Evolutionary conservation across 2,888 invertebrate genomes (phyloP), one percentile per base, ranked within the genome.

Genomic region (Catocala nupta): DNA sequence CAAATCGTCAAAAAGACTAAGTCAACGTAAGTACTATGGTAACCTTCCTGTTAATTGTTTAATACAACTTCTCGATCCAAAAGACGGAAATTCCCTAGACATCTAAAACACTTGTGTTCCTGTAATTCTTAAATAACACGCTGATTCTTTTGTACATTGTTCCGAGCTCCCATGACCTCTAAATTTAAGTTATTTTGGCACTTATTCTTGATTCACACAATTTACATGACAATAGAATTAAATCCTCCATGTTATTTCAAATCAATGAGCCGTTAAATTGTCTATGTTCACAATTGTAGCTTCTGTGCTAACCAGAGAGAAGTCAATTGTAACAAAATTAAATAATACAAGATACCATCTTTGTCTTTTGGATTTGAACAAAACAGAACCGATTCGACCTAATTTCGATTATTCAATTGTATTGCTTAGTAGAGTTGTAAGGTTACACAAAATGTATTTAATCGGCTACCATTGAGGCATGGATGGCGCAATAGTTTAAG

Each of bases 131-230:
- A 25, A 50, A 42, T 33, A 13, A 43, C 12, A 44, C 49, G 44
- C 47, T 42, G 55, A 55, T 34, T 50, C 58, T 45, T 51, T 56
- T 56, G 61, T 56, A 33, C n/a, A 51, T 55, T 54, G 54, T 54
- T 43, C 25, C 50, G 63, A 65, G 54, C 12, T 60, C 58, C 59
- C 61, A 67, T 77, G 72, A 76, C 67, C 58, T 61, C 51, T 45
- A 36, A 10, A 51, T 39, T 39, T 25, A 4, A 39, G 11, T 36
- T 39, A 43, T 54, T 54, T 49, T 60, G 36, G 5, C 12, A 47
- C 3, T 48, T 39, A 45, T 44, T 50, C 8, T 11, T 16, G 34
- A 13, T 33, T 51, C 61, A 36, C 55, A 42, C 39, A 12, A 45
- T 61, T 61, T 55, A 13, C 42, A 52, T 39, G 13, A 61, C 44